Conservation (phyloP, 2,888 invertebrate species). For the Caenorhabditis doughertyi region DNA sequence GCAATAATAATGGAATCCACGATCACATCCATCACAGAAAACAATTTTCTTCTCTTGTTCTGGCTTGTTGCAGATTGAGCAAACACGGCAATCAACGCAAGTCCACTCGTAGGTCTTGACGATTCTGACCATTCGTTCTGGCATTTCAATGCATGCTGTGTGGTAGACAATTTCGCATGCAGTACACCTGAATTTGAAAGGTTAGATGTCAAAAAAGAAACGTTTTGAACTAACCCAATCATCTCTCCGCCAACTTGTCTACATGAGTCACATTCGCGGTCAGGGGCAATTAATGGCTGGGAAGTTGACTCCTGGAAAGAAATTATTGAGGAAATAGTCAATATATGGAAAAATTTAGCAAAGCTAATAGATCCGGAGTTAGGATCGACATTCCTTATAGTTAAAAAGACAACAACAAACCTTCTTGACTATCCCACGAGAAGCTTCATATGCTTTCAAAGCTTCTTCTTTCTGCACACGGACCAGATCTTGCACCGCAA, state of each 20-base stretch:
- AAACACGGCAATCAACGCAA: slow-evolving; percentile 94
- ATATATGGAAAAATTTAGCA: no score
- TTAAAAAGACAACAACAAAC: not conserved
- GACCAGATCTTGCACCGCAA: slow-evolving; percentile 73
- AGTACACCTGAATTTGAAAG: slow-evolving; percentile 61
- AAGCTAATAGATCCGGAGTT: no score
- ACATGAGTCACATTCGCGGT: no score
- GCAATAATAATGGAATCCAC: not conserved
- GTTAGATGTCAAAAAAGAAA: not conserved
- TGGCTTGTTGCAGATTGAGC: slow-evolving; percentile 90
- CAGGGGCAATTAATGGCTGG: no score
- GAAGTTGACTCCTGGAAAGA: no score
- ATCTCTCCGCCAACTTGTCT: slow-evolving; percentile 26
- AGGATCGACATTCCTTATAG: no score
- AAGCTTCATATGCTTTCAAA: slow-evolving; percentile 1
- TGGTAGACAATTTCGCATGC: slow-evolving; percentile 84
- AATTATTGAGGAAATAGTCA: no score
- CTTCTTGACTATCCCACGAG: no score
- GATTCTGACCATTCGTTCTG: slow-evolving; percentile 88
- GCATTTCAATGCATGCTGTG: slow-evolving; percentile 91
- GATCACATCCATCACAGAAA: not conserved
- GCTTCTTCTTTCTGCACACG: slow-evolving; percentile 22
- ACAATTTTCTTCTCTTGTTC: slow-evolving; percentile 87
- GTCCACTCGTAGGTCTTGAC: slow-evolving; percentile 92
- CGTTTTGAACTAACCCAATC: slow-evolving; percentile 1